phyloP scores from a whole-genome alignment of 2,113 vertebrate species.

The Ciconia stormi region DNA sequence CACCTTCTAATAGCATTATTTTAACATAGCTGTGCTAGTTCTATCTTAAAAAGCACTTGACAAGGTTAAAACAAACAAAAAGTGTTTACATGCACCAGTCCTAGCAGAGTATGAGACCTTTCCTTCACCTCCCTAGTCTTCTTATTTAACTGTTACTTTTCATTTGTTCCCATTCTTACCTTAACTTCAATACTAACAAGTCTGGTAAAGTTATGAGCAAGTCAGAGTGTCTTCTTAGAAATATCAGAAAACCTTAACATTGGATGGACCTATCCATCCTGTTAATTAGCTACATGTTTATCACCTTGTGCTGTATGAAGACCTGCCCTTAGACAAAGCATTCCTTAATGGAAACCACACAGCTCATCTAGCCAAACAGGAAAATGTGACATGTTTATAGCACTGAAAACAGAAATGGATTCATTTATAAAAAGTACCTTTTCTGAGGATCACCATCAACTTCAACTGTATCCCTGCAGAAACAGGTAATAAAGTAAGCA shows the following conservation, averaged over 20 bases:
- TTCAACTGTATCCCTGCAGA: slow-evolving; percentile 77
- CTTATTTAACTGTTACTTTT: background rate
- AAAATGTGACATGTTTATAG: background rate
- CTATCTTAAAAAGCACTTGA: background rate
- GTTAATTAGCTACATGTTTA: background rate
- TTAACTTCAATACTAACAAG: background rate
- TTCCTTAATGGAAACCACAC: background rate
- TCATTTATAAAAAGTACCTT: slow-evolving; percentile 62
- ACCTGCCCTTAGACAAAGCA: background rate
- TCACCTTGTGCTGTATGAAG: background rate
- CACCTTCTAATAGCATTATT: background rate
- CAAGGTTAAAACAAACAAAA: background rate
- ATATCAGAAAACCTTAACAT: background rate
- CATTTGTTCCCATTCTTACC: background rate
- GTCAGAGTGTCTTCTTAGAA: background rate
- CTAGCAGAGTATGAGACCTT: background rate
- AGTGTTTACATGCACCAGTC: background rate
- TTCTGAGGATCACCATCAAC: slow-evolving; percentile 79
- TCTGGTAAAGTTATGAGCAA: background rate
- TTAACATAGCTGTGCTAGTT: background rate
- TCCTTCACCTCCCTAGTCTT: background rate
- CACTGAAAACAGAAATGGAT: background rate
- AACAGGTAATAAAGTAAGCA: slow-evolving; percentile 1
- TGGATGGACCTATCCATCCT: background rate
- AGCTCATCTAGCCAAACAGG: background rate